phyloP scores from a whole-genome alignment of 2,113 vertebrate genomes.

The Poeciliopsis retropinna region DNA sequence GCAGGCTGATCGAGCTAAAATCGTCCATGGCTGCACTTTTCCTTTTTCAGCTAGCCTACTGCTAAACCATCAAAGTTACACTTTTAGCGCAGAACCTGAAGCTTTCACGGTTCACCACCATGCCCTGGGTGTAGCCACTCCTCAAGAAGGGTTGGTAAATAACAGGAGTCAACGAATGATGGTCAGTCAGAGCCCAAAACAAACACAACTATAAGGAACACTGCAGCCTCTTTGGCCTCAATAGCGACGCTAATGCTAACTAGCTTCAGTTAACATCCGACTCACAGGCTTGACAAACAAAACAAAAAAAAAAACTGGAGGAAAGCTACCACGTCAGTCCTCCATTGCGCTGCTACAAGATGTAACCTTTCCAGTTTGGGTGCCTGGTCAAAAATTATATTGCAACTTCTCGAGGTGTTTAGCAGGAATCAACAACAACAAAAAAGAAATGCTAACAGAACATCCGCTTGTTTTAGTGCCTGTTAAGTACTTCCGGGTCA shows the following conservation, averaged over 20 bases:
- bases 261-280: background rate
- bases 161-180: background rate
- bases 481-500: constrained; percentile 56
- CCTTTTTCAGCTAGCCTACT: constrained; percentile 27
- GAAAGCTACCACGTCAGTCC: background rate
- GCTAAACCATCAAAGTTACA: constrained; percentile 41
- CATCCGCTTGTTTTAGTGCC: constrained; percentile 42
- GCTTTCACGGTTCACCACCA: constrained; percentile 2
- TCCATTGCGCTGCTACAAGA: background rate
- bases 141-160: background rate
- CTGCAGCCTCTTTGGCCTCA: constrained; percentile 42
- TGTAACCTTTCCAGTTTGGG: background rate
- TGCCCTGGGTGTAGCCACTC: background rate
- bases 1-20: constrained; percentile 91
- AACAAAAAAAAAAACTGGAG: too few relatives aligned
- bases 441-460: constrained; percentile 6
- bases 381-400: background rate
- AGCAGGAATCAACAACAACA: constrained; percentile 18
- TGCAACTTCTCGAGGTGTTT: constrained; percentile 26
- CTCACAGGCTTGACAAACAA: background rate
- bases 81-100: background rate
- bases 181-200: constrained; percentile 22
- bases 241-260: constrained; percentile 58
- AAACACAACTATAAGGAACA: constrained; percentile 25
- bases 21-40: constrained; percentile 87